Conservation (phyloP, 2,888 invertebrate species). For the Meteorus cinctellus region DNA sequence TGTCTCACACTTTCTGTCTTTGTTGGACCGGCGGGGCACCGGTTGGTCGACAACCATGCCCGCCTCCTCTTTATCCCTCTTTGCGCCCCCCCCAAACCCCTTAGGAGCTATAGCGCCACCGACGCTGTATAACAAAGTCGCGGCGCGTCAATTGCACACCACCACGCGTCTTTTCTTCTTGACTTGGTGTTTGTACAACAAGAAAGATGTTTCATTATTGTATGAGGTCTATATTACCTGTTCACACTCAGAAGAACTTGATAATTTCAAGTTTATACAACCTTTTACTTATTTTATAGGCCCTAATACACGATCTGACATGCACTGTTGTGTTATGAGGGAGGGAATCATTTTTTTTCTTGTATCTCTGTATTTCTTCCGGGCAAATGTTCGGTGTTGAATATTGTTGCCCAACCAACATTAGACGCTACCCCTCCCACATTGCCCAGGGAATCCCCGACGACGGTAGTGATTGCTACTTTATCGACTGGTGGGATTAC, state of each 20-base stretch:
- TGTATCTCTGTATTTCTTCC: too few relatives aligned
- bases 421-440: background rate
- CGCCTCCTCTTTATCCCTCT: conserved; percentile 32
- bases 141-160: conserved; percentile 59
- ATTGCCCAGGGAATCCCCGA: background rate
- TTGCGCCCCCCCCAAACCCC: background rate
- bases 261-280: conserved; percentile 48
- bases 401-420: too few relatives aligned
- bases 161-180: conserved; percentile 51
- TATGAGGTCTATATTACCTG: background rate
- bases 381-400: too few relatives aligned
- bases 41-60: conserved; percentile 51
- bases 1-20: conserved; percentile 25
- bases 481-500: background rate
- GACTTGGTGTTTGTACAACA: background rate
- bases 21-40: conserved; percentile 17
- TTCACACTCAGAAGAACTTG: conserved; percentile 33
- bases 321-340: too few relatives aligned
- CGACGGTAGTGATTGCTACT: background rate
- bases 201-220: conserved; percentile 25
- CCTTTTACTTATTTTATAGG: too few relatives aligned
- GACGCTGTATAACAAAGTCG: conserved; percentile 42
- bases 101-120: background rate
- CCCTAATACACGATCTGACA: too few relatives aligned
- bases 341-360: too few relatives aligned